Evolutionary conservation across 2,797 vertebrate species (phyloP), one percentile per base, ranked within the genome.

Genomic region (Lepilemur septentrionalis): DNA sequence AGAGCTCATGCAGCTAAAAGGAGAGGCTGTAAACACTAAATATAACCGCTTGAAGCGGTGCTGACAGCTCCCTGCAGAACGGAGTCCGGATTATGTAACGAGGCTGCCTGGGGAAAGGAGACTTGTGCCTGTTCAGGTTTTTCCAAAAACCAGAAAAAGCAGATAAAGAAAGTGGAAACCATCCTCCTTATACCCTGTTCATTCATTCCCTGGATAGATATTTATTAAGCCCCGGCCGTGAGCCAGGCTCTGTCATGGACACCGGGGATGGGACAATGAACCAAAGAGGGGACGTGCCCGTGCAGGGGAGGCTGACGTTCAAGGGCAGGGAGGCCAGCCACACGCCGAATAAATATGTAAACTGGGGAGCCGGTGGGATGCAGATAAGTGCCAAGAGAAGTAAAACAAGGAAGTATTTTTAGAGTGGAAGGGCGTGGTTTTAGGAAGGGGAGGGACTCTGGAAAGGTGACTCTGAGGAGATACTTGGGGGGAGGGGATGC

Each of bases 21-120:
- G 22, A 89, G 83, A 87, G 70, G 81, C 69, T 93, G 46, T 41
- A 67, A 96, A 95, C 69, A 46, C 96, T 83, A 70, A 93, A 96
- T 67, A 84, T 84, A 92, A 70, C 88, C 0, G 50, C 92, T 81
- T 50, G 46, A 67, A 67, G 81, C 50, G 0, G 90, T 5, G 79
- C 89, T 38, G 75, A 78, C 85, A 75, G 95, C 78, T 83, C 76
- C 80, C 63, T 22, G 23, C 82, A 32, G 81, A 69, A 32, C 2
- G 17, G 59, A 90, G 65, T 15, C 46, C 65, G 32, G 73, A 5
- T 97, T 97, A 89, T 4, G 43, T 96, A 96, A 96, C 43, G 1
- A 14, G 25, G 81, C 76, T 84, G 93, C 89, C 75, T 70, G 52
- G 57, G 75, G 84, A 55, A 76, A 83, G 79, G 22, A 81, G 59